These are phyloP conservation scores for Empis stercorea DNA, from an alignment of 2,888 invertebrate species.

Conservation along the genomic window DNA sequence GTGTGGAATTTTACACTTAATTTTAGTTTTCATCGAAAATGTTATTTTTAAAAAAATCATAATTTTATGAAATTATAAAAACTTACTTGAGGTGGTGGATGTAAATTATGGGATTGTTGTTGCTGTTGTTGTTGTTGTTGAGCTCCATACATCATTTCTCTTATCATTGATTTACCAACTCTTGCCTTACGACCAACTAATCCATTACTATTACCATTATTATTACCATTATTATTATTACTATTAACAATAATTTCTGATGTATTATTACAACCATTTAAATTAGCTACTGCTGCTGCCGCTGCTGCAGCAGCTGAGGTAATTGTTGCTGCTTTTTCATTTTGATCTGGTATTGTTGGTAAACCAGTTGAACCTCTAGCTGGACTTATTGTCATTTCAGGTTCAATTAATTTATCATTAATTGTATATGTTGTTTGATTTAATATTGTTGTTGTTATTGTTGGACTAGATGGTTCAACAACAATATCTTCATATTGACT, in stretches of 20 bases:
- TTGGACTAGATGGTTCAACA: conserved; percentile 30
- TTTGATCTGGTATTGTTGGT: conserved; percentile 45
- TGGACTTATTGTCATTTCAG: conserved; percentile 40
- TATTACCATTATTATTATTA: conserved; percentile 3
- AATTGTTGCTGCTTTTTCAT: conserved; percentile 17
- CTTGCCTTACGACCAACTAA: conserved; percentile 39
- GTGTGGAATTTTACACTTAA: too few relatives aligned
- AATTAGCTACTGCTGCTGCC: background rate
- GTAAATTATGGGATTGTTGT: background rate
- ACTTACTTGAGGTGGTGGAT: background rate
- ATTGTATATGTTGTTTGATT: conserved; percentile 9
- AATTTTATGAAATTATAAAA: too few relatives aligned
- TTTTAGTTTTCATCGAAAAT: too few relatives aligned
- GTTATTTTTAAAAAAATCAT: too few relatives aligned
- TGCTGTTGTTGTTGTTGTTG: background rate
- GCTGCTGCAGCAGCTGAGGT: conserved; percentile 15
- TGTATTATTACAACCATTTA: conserved; percentile 3
- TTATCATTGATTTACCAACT: conserved; percentile 54
- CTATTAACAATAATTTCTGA: background rate
- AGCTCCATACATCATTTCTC: conserved; percentile 38
- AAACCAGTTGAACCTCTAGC: conserved; percentile 43
- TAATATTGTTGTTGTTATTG: conserved; percentile 1
- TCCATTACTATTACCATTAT: conserved; percentile 1
- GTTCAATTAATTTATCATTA: conserved; percentile 17
- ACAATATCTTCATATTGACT: conserved; percentile 34